phyloP scores from a whole-genome alignment of 2,113 vertebrate species.

The Abramis brama region DNA sequence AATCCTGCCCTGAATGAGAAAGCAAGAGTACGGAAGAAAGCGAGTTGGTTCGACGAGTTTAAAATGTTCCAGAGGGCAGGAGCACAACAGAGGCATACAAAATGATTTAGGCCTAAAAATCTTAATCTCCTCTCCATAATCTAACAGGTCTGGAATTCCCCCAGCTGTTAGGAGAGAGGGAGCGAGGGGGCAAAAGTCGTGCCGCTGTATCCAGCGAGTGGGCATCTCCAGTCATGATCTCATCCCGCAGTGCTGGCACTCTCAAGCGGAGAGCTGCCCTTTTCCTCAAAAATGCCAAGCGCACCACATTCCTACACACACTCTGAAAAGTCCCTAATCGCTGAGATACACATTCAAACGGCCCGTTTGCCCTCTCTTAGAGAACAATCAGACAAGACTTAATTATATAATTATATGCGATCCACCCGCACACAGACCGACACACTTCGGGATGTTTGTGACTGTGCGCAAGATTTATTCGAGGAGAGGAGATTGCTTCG shows the following conservation, averaged over 20 bases:
- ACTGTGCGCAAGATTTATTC: constrained; percentile 64
- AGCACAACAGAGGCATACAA: constrained; percentile 17
- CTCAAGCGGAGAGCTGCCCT: constrained; percentile 76
- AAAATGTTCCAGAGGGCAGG: constrained; percentile 4
- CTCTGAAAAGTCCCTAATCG: constrained; percentile 34
- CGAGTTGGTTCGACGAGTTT: constrained; percentile 9
- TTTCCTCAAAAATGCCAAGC: constrained; percentile 79
- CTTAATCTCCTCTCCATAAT: constrained; percentile 30
- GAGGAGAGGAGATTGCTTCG: neutral
- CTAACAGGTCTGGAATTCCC: constrained; percentile 39
- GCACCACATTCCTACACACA: constrained; percentile 70
- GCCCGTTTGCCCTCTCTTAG: constrained; percentile 63
- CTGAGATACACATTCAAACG: constrained; percentile 66
- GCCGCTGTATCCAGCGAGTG: constrained; percentile 63
- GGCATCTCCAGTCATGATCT: constrained; percentile 76
- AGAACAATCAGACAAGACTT: constrained; percentile 73
- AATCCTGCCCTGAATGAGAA: constrained; percentile 33
- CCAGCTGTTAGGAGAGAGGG: constrained; percentile 37
- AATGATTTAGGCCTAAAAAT: constrained; percentile 3
- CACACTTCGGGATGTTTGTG: constrained; percentile 60
- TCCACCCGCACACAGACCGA: constrained; percentile 46
- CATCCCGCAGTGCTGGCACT: constrained; percentile 68
- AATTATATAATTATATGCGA: constrained; percentile 74
- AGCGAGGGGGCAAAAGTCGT: constrained; percentile 32
- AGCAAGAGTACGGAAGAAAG: neutral